Percentiles rank a stretch among this genome's conserved stretches.
Conservation (phyloP, 2,888 invertebrate genomes). For the Ctena decussata region DNA sequence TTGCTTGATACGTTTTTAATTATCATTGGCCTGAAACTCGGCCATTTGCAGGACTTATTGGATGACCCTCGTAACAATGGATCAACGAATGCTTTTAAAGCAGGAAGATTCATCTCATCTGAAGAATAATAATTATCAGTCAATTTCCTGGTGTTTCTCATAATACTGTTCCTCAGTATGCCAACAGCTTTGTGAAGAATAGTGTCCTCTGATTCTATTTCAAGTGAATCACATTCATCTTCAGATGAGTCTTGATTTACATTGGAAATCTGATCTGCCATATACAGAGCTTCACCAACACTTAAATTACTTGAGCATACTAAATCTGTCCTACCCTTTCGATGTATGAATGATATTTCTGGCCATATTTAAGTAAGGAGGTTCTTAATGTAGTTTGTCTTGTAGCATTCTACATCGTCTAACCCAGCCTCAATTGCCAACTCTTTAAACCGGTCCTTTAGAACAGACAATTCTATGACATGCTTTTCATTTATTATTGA, state of each 20-base stretch:
- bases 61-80: no score
- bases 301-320: neutral
- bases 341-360: conserved; percentile 1
- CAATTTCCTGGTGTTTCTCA: neutral
- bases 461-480: neutral
- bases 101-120: neutral
- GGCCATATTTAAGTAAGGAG: conserved; percentile 1
- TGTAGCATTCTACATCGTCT: neutral
- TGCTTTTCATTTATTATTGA: neutral
- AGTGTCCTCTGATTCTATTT: neutral
- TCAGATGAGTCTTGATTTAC: no score
- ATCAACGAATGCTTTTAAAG: neutral
- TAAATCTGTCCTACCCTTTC: neutral
- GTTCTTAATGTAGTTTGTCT: neutral
- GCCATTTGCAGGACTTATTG: no score
- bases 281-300: neutral
- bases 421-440: neutral
- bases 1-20: no score
- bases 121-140: neutral
- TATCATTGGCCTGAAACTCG: no score
- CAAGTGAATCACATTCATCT: no score
- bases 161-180: neutral
- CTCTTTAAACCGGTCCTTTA: neutral
- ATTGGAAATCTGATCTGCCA: no score
- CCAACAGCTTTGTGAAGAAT: neutral